A percentile compares a stretch with the other conserved stretches of the same genome.
Evolutionary conservation across 2,113 vertebrate species (phyloP).

Genomic region (Paracanthobrama guichenoti): DNA sequence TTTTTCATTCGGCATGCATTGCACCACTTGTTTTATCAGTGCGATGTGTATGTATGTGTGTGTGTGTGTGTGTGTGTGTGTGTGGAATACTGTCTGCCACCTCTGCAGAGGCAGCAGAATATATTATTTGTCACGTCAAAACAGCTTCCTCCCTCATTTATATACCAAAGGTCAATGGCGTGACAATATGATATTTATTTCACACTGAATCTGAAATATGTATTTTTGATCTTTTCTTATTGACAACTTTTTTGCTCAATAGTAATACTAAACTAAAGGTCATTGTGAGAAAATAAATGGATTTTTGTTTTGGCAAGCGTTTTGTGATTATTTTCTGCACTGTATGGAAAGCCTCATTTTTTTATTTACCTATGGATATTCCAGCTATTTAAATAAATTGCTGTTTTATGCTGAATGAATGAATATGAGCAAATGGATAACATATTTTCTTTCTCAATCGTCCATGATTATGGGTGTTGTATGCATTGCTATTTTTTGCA

Average conservation of each 20-base stretch:
- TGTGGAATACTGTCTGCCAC: slow-evolving; percentile 28
- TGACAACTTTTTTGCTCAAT: slow-evolving; percentile 28
- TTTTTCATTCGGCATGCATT: slow-evolving; percentile 43
- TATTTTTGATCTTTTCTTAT: slow-evolving; percentile 31
- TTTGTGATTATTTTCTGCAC: slow-evolving; percentile 15
- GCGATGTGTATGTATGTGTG: background rate
- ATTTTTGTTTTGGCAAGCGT: slow-evolving; percentile 1
- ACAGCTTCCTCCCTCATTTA: background rate
- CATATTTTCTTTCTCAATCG: background rate
- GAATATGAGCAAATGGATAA: background rate
- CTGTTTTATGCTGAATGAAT: background rate
- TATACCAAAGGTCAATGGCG: slow-evolving; percentile 19
- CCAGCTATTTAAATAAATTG: background rate
- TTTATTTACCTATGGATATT: slow-evolving; percentile 11
- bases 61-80: background rate
- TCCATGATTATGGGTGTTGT: slow-evolving; percentile 6
- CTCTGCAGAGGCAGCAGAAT: slow-evolving; percentile 43
- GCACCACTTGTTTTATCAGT: slow-evolving; percentile 40
- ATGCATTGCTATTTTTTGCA: background rate
- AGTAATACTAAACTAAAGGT: background rate
- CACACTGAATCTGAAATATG: slow-evolving; percentile 36
- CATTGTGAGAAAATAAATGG: slow-evolving; percentile 36
- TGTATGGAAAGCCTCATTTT: background rate
- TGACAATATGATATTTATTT: slow-evolving; percentile 44
- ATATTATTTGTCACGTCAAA: slow-evolving; percentile 35